Evolutionary conservation across 1,140 invertebrate species (phyloP).

Genomic region (Eumeta japonica): DNA sequence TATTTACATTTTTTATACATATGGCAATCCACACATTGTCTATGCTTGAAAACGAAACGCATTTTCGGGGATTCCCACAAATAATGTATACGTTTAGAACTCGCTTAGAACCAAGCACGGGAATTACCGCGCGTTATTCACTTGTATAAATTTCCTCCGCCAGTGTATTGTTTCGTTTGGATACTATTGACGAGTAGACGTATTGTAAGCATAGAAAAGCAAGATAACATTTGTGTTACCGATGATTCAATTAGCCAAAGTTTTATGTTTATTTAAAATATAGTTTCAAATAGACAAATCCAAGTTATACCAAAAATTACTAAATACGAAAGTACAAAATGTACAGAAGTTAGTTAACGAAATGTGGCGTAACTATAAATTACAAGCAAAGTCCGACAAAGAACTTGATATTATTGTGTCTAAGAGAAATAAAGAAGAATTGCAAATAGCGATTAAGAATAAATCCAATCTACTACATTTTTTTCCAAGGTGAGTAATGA

Average conservation of each 20-base stretch:
- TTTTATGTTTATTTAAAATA: too few relatives aligned
- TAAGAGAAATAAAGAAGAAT: conserved; percentile 19
- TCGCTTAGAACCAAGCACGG: conserved; percentile 17
- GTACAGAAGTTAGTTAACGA: too few relatives aligned
- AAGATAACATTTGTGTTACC: conserved; percentile 20
- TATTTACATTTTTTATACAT: too few relatives aligned
- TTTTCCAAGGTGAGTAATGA: conserved; percentile 14
- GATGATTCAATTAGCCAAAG: conserved; percentile 14
- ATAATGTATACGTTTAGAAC: conserved; percentile 14
- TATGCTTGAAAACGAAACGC: conserved; percentile 18
- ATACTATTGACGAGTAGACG: conserved; percentile 13
- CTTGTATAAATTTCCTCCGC: too few relatives aligned
- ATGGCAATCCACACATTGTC: too few relatives aligned
- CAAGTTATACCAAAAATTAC: conserved; percentile 22
- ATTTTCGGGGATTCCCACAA: too few relatives aligned
- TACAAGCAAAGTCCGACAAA: too few relatives aligned
- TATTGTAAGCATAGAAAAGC: conserved; percentile 16
- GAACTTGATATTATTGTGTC: conserved; percentile 22
- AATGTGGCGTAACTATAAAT: too few relatives aligned
- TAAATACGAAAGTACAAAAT: too few relatives aligned
- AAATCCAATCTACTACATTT: too few relatives aligned
- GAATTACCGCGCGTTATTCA: conserved; percentile 22
- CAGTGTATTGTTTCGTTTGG: conserved; percentile 19
- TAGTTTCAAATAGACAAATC: conserved; percentile 22
- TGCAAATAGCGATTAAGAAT: conserved; percentile 19